Percentiles rank a stretch among this genome's conserved stretches.
phyloP scores from a whole-genome alignment of 2,113 vertebrate genomes.

The Phaetusa simplex region DNA sequence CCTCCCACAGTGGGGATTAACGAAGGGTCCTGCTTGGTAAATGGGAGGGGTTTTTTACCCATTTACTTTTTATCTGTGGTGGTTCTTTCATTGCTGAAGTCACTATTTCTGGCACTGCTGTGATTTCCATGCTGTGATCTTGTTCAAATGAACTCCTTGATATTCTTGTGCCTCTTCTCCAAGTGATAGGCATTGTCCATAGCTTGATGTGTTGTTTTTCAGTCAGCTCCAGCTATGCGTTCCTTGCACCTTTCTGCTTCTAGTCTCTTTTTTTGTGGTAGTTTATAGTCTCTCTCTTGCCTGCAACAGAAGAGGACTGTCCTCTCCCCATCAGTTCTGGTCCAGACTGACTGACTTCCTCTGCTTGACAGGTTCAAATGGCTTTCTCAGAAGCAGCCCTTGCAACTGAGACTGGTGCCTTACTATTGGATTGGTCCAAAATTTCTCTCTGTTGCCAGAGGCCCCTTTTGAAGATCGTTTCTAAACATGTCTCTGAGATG shows the following conservation, averaged over 20 bases:
- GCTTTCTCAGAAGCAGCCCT: background rate
- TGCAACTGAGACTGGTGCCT: background rate
- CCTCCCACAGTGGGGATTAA: conserved; percentile 48
- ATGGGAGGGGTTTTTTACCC: background rate
- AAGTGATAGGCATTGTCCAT: background rate
- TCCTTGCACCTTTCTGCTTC: background rate
- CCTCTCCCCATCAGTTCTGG: background rate
- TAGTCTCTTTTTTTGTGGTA: background rate
- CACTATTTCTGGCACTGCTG: conserved; percentile 22
- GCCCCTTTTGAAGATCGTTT: background rate
- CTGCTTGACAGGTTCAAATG: background rate
- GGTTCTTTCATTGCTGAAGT: conserved; percentile 52
- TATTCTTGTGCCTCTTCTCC: conserved; percentile 10
- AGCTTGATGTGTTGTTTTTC: background rate
- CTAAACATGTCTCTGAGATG: background rate
- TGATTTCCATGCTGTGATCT: conserved; percentile 23
- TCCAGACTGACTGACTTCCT: background rate
- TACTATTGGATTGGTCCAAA: background rate
- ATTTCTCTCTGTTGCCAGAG: background rate
- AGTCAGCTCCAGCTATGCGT: background rate
- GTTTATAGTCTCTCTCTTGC: background rate
- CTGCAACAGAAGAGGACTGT: background rate
- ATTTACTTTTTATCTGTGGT: conserved; percentile 23
- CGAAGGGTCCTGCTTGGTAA: background rate
- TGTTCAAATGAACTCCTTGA: background rate